A percentile compares a stretch with the other conserved stretches of the same genome.
These are phyloP conservation scores for Zingel zingel DNA, from an alignment of 2,113 vertebrate genomes.

Conservation along the genomic window DNA sequence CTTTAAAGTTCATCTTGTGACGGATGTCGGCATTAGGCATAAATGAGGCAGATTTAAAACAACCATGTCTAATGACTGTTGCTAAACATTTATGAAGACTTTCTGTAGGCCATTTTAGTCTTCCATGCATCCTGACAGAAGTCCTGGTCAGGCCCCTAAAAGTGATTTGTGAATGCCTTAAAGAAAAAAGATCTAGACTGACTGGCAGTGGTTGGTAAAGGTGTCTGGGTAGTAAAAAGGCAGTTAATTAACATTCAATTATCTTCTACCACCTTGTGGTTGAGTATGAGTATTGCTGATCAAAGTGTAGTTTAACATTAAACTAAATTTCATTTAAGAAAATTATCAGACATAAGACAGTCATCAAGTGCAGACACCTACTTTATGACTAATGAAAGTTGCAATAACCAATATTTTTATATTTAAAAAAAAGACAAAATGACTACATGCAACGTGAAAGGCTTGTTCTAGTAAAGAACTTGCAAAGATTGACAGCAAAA, in stretches of 20 bases:
- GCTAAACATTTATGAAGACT: background rate
- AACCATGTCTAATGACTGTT: constrained; percentile 5
- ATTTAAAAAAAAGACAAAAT: background rate
- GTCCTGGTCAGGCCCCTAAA: background rate
- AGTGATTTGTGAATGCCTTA: background rate
- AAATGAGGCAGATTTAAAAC: background rate
- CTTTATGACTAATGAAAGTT: background rate
- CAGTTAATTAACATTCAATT: background rate
- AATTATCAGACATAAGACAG: too few species aligned
- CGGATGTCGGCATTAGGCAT: background rate
- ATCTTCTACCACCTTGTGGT: constrained; percentile 66
- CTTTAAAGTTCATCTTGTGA: constrained; percentile 49
- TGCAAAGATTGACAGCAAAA: background rate
- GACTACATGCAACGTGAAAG: background rate
- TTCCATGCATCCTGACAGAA: background rate
- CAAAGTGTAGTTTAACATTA: background rate
- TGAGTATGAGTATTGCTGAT: constrained; percentile 15
- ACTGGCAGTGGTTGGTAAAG: background rate
- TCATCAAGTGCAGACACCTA: background rate
- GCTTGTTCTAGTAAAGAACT: background rate
- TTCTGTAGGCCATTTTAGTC: background rate
- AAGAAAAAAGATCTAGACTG: background rate
- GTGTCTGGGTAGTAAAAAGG: background rate
- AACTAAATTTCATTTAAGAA: background rate
- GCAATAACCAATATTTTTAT: background rate